Conservation (phyloP, 2,888 invertebrate species). For the Netelia virgata region DNA sequence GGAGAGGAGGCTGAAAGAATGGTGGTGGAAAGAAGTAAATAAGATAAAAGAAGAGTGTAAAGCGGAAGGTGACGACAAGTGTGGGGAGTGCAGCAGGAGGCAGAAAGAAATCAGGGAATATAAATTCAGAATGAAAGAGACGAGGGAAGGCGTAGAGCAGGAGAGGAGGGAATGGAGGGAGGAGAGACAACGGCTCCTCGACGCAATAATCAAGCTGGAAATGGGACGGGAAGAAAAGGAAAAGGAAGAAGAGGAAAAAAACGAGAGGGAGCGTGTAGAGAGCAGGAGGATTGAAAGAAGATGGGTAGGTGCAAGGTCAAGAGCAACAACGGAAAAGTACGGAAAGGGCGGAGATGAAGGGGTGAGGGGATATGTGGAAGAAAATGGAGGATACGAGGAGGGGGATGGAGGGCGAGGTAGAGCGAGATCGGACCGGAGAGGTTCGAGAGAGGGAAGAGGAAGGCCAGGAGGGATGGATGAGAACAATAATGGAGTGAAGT, state of each 20-base stretch:
- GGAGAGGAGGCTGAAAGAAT: not conserved
- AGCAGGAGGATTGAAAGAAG: no score
- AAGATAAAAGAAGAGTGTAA: not conserved
- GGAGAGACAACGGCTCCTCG: not conserved
- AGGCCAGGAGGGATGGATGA: not conserved
- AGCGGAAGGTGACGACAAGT: not conserved
- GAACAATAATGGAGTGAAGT: no score
- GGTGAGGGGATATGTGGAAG: not conserved
- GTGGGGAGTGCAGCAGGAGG: not conserved
- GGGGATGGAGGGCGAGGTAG: no score
- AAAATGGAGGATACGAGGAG: no score
- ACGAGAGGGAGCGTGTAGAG: no score
- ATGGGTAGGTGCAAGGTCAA: no score
- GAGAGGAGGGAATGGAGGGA: constrained; percentile 1
- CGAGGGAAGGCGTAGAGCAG: not conserved
- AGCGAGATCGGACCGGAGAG: no score
- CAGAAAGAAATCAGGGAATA: no score
- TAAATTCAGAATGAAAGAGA: not conserved
- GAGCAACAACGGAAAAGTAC: no score
- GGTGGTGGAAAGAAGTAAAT: not conserved
- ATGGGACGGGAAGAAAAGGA: not conserved
- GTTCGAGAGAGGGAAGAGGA: not conserved
- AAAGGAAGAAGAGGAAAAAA: no score
- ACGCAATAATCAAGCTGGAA: not conserved
- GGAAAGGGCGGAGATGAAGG: no score